These are phyloP conservation scores for Myotis pilosus DNA, from an alignment of 2,797 vertebrate species.

Conservation along the genomic window DNA sequence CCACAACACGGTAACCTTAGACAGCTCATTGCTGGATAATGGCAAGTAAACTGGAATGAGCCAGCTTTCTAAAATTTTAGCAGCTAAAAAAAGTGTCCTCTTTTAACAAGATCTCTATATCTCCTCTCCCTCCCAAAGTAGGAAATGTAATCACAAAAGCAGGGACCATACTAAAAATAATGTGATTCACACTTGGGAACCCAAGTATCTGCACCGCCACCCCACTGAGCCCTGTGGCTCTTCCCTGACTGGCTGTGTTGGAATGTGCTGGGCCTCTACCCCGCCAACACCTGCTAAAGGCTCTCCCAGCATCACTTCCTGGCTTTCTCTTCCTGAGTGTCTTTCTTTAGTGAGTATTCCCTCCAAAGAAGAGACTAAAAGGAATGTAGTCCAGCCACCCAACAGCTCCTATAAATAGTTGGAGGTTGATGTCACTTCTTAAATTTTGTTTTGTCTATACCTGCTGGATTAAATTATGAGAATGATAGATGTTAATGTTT, in stretches of 20 bases:
- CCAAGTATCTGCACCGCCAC: not conserved
- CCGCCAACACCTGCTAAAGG: not conserved
- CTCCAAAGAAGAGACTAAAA: constrained; percentile 62
- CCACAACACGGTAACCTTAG: not conserved
- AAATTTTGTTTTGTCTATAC: constrained; percentile 35
- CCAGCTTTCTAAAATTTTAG: constrained; percentile 39
- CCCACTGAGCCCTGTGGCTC: not conserved
- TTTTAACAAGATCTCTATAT: not conserved
- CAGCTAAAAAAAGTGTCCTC: not conserved
- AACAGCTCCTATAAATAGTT: constrained; percentile 79
- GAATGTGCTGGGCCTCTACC: not conserved
- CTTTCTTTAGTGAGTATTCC: constrained; percentile 56
- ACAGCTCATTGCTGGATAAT: not conserved
- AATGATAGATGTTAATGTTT: constrained; percentile 67
- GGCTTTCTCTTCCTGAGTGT: constrained; percentile 12
- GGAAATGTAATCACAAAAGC: constrained; percentile 29
- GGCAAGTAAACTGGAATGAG: not conserved
- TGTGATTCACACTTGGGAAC: constrained; percentile 34
- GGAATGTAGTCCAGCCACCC: constrained; percentile 64
- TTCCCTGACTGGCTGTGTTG: not conserved
- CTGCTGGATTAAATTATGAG: constrained; percentile 54
- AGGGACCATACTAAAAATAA: not conserved
- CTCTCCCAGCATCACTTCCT: not conserved
- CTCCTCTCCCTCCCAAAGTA: not conserved
- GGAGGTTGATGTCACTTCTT: constrained; percentile 67